Percentiles rank a stretch among this genome's conserved stretches.
Evolutionary conservation across 2,888 invertebrate species (phyloP).

Genomic region (Caenorhabditis panamensis): DNA sequence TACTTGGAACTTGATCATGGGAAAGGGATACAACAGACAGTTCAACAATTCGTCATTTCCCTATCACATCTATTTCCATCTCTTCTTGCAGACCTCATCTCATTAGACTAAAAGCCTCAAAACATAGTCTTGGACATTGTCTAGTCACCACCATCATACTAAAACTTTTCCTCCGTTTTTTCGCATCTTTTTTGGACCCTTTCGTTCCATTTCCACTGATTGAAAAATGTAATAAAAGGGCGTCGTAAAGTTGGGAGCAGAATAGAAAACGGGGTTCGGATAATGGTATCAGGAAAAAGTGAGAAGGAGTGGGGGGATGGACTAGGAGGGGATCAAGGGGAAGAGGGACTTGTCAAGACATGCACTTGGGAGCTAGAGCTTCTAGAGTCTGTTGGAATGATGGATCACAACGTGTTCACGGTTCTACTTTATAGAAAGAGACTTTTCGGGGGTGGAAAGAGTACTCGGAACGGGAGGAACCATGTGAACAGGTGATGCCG

Average conservation of each 20-base stretch:
- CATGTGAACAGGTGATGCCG: constrained; percentile 4
- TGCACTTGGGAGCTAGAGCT: too few species aligned
- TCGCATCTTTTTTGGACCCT: neutral
- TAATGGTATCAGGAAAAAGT: neutral
- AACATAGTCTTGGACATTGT: neutral
- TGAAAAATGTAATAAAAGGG: constrained; percentile 52
- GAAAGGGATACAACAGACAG: too few species aligned
- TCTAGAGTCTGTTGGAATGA: too few species aligned
- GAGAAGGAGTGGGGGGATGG: neutral
- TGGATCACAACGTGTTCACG: too few species aligned
- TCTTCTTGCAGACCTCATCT: neutral
- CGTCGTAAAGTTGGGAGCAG: constrained; percentile 12
- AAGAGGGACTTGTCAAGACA: neutral
- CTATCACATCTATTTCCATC: neutral
- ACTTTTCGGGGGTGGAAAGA: neutral
- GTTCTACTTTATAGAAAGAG: too few species aligned
- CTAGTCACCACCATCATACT: constrained; percentile 2
- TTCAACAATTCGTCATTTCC: too few species aligned
- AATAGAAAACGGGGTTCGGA: constrained; percentile 5
- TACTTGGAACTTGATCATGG: too few species aligned
- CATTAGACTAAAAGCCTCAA: neutral
- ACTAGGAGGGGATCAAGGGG: neutral
- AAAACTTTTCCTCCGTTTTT: constrained; percentile 3
- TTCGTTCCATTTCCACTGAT: constrained; percentile 52
- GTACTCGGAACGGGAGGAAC: neutral